Conservation (phyloP, 2,113 vertebrate genomes). For the Larimichthys polyactis region DNA sequence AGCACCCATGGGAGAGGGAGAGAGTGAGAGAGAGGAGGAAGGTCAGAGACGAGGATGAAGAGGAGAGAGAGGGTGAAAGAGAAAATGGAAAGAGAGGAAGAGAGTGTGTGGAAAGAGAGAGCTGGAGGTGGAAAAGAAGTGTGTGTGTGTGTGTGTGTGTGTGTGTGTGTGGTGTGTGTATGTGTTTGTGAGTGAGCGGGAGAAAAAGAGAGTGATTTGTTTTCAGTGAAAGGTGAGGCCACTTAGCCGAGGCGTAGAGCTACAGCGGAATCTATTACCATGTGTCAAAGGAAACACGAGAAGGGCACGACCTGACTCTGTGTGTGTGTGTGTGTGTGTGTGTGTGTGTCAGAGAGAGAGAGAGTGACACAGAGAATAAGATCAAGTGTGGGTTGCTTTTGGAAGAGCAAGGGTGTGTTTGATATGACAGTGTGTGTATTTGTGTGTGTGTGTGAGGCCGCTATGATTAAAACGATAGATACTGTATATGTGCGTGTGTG, state of each 20-base stretch:
- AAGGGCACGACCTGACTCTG: conserved; percentile 89
- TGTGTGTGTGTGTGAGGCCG: not conserved
- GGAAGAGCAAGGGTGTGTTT: conserved; percentile 25
- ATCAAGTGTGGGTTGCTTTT: conserved; percentile 24
- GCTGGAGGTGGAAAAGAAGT: conserved; percentile 24
- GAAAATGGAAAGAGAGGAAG: conserved; percentile 41
- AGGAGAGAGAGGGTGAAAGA: conserved; percentile 30
- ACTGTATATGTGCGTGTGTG: conserved; percentile 2
- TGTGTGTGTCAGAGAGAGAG: not conserved
- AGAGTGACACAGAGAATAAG: conserved; percentile 20
- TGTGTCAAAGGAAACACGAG: conserved; percentile 95
- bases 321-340: conserved; percentile 51
- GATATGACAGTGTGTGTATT: not conserved
- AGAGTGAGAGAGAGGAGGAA: conserved; percentile 14
- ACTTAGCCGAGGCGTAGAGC: conserved; percentile 93
- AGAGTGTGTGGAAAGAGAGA: conserved; percentile 60
- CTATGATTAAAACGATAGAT: conserved; percentile 30
- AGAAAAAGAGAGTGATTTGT: conserved; percentile 91
- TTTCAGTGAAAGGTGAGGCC: conserved; percentile 99
- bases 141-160: conserved; percentile 45
- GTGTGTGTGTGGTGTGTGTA: conserved; percentile 34
- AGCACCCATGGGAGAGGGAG: conserved; percentile 65
- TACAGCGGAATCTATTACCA: conserved; percentile 98
- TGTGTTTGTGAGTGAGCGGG: conserved; percentile 13
- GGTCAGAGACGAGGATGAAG: conserved; percentile 66